Percentiles rank a stretch among this genome's conserved stretches.
Conservation (phyloP, 2,113 vertebrate genomes). For the Notarius lentiginosus region DNA sequence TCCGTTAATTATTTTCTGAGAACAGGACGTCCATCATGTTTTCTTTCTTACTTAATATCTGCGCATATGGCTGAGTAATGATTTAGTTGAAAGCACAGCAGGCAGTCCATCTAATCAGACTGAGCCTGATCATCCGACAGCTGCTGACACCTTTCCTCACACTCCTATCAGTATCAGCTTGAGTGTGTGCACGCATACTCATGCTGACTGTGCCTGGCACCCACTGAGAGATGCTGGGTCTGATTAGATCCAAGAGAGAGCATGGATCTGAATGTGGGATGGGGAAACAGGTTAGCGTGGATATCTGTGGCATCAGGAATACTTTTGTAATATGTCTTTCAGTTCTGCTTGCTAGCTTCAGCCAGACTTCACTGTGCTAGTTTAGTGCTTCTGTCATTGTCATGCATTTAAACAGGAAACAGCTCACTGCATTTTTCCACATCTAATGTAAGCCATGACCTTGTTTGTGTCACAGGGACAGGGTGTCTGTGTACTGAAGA, state of each 20-base stretch:
- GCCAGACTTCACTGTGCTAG: background rate
- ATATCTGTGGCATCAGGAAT: conserved; percentile 36
- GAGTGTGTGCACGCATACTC: background rate
- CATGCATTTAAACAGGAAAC: background rate
- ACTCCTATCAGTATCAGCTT: conserved; percentile 45
- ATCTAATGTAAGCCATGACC: background rate
- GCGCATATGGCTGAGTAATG: conserved; percentile 25
- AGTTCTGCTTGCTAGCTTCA: conserved; percentile 13
- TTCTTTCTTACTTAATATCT: background rate
- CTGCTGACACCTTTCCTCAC: conserved; percentile 44
- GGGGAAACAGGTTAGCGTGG: background rate
- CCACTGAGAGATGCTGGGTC: conserved; percentile 22
- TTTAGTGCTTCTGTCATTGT: conserved; percentile 1
- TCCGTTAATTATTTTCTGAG: background rate
- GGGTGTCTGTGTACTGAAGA: background rate
- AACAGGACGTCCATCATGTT: background rate
- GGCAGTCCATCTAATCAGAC: conserved; percentile 24
- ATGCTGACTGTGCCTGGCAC: conserved; percentile 35
- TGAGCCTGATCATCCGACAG: conserved; percentile 22
- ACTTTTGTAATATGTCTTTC: conserved; percentile 27
- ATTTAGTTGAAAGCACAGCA: conserved; percentile 13
- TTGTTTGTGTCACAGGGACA: background rate
- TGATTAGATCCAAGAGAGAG: conserved; percentile 22
- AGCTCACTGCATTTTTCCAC: background rate
- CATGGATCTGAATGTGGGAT: conserved; percentile 5